Evolutionary conservation across 2,888 invertebrate species (phyloP), one percentile per base, ranked within the genome.

Genomic region (Leptothorax acervorum): DNA sequence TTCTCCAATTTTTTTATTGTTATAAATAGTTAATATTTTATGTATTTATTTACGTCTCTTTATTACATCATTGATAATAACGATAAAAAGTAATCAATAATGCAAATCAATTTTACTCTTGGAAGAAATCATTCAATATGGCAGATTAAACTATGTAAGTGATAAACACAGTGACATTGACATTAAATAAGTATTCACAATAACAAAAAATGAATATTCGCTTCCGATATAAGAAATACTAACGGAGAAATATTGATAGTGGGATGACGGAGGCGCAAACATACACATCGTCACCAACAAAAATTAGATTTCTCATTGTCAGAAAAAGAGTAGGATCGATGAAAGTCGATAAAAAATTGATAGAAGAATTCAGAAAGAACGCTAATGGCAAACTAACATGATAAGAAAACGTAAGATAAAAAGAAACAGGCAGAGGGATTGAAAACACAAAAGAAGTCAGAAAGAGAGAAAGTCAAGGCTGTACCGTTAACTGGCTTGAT

Each of bases 201-300:
- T 51, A 18, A 35, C 11, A 68, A 68, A 2, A 70, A 70, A 70
- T 70, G 12, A 70, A 68, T 68, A 70, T 70, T 6, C 6, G 11
- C 18, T n/a, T 53, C 15, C 35, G 42, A 42, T 23, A 9, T 31
- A 12, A 70, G 2, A 70, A 70, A 55, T 73, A 18, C 42, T 28
- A 42, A 57, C 2, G 8, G 5, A 5, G 12, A 73, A 11, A 45
- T 63, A 74, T 42, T 60, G 28, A 68, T 31, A 31, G 39, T n/a
- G 0, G 6, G 5, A 68, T 11, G 28, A 45, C 31, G 1, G 31
- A 45, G 4, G 9, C 8, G 8, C 12, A 62, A 35, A 48, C 18
- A 39, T 6, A 57, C 3, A 74, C 11, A 42, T 74, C 2, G 55
- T 51, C 39, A 73, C 3, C 4, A 57, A 57, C 0, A 28, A 57